Evolutionary conservation across 92 coral and sea anemone genomes (phyloP).

Genomic region (Porites evermanni): DNA sequence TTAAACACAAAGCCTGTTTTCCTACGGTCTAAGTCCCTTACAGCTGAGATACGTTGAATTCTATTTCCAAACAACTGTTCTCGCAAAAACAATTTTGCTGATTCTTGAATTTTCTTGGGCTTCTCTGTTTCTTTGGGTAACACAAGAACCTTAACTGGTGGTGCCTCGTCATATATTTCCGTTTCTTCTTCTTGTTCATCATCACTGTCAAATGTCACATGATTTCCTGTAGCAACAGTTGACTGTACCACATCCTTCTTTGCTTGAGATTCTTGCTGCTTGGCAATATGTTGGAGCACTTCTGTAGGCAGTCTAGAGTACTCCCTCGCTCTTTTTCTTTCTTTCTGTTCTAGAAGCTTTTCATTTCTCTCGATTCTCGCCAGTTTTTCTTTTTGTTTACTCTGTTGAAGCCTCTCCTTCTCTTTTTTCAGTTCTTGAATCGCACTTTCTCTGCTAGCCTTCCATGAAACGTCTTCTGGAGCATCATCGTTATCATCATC

Average conservation of each 20-base stretch:
- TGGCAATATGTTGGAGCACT: constrained; percentile 76
- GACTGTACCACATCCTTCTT: constrained; percentile 29
- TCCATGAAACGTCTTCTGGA: constrained; percentile 87
- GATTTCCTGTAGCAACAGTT: constrained; percentile 24
- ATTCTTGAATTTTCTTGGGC: constrained; percentile 67
- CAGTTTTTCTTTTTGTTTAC: constrained; percentile 74
- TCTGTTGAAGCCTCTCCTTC: constrained; percentile 60
- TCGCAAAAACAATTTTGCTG: constrained; percentile 79
- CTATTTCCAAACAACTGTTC: constrained; percentile 90
- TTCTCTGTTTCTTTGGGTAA: constrained; percentile 61
- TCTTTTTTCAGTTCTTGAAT: constrained; percentile 65
- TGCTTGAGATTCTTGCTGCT: constrained; percentile 60
- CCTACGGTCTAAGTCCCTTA: constrained; percentile 53
- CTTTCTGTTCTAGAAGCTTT: constrained; percentile 64
- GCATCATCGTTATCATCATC: constrained; percentile 72
- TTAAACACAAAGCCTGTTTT: constrained; percentile 49
- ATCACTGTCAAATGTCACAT: constrained; percentile 68
- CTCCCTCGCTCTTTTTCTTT: constrained; percentile 68
- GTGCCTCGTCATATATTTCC: constrained; percentile 15
- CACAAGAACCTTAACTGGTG: constrained; percentile 74
- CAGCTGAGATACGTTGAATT: constrained; percentile 75
- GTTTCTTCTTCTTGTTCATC: constrained; percentile 46
- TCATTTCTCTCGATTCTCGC: constrained; percentile 77
- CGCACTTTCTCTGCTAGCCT: constrained; percentile 76
- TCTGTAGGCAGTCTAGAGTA: constrained; percentile 80